A percentile compares a stretch with the other conserved stretches of the same genome.
Conservation (phyloP, 2,888 invertebrate species). For the Drosophila robusta region DNA sequence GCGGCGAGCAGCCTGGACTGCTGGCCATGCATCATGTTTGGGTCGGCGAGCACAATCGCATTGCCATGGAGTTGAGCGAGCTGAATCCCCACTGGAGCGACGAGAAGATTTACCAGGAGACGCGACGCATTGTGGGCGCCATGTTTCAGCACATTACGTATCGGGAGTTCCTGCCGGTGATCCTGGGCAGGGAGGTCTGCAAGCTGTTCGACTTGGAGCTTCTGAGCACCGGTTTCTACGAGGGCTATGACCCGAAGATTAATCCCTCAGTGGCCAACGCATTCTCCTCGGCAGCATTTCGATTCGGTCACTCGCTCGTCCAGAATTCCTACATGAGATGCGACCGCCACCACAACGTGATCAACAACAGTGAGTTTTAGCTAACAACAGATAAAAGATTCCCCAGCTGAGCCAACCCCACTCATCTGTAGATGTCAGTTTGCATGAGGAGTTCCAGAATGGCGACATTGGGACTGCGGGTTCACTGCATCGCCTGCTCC, state of each 20-base stretch:
- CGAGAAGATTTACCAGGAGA: constrained; percentile 94
- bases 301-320: constrained; percentile 95
- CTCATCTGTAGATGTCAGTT: constrained; percentile 88
- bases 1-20: constrained; percentile 91
- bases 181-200: constrained; percentile 91
- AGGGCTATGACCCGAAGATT: constrained; percentile 89
- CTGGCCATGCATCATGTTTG: constrained; percentile 85
- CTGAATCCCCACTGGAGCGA: constrained; percentile 95
- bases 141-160: constrained; percentile 94
- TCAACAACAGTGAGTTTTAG: constrained; percentile 89
- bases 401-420: too few relatives aligned
- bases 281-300: constrained; percentile 93
- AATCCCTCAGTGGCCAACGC: constrained; percentile 92
- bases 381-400: too few relatives aligned
- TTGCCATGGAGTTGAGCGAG: constrained; percentile 89
- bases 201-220: constrained; percentile 91
- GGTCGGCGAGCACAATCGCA: constrained; percentile 86
- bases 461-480: constrained; percentile 91
- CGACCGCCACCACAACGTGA: constrained; percentile 89
- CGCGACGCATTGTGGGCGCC: constrained; percentile 92
- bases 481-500: constrained; percentile 91
- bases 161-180: constrained; percentile 92
- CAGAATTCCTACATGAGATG: constrained; percentile 91
- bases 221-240: constrained; percentile 89
- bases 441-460: constrained; percentile 91